These are phyloP conservation scores for Prionailurus bengalensis DNA, from an alignment of 2,113 vertebrate species.

Conservation along the genomic window DNA sequence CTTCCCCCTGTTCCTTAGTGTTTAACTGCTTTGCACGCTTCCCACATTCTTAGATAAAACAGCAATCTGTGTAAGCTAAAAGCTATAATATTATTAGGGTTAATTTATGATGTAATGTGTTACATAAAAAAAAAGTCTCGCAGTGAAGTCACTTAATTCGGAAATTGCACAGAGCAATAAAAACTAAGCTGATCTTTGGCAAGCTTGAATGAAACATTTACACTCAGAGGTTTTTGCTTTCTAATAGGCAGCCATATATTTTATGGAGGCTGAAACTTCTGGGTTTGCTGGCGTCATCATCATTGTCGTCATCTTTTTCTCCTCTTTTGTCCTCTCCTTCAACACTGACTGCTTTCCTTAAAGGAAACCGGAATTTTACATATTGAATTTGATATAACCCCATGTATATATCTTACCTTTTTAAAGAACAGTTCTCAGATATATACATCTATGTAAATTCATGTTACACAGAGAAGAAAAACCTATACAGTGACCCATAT, in stretches of 20 bases:
- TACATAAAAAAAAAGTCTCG: slow-evolving; percentile 66
- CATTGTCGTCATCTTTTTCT: neutral
- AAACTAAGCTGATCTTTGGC: slow-evolving; percentile 75
- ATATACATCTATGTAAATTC: neutral
- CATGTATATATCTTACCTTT: neutral
- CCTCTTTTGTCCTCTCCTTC: neutral
- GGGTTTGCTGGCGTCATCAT: neutral
- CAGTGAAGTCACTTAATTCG: slow-evolving; percentile 74
- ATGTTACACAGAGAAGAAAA: neutral
- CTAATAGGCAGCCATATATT: slow-evolving; percentile 20
- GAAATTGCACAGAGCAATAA: slow-evolving; percentile 75
- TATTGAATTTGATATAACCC: neutral
- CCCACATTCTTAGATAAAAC: slow-evolving; percentile 87
- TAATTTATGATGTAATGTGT: slow-evolving; percentile 84
- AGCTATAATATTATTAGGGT: slow-evolving; percentile 79
- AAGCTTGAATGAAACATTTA: slow-evolving; percentile 61
- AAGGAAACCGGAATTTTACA: neutral
- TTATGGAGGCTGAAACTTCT: neutral
- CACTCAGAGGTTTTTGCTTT: slow-evolving; percentile 39
- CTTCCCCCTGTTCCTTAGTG: slow-evolving; percentile 85
- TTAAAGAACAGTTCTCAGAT: neutral
- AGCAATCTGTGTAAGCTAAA: slow-evolving; percentile 74
- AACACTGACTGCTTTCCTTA: slow-evolving; percentile 10
- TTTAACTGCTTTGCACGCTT: slow-evolving; percentile 82
- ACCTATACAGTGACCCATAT: neutral